Evolutionary conservation across 2,113 vertebrate species (phyloP).

Genomic region (Pheucticus melanocephalus): DNA sequence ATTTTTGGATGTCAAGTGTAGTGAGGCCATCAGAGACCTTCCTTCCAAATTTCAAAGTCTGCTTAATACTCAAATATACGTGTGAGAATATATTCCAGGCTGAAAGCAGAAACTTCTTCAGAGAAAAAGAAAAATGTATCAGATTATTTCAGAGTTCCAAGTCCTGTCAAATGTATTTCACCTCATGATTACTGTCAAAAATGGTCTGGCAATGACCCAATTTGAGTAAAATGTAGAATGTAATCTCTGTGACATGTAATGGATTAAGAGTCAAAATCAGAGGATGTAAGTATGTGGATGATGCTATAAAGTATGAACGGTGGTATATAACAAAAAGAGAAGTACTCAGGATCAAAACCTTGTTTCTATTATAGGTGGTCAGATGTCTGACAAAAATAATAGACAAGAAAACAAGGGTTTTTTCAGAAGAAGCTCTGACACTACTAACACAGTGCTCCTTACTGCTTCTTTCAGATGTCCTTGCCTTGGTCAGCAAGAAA

Average conservation of each 20-base stretch:
- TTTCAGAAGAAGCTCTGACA: background rate
- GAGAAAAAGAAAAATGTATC: background rate
- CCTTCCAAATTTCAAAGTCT: background rate
- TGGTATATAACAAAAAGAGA: background rate
- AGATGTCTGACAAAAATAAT: background rate
- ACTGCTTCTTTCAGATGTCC: background rate
- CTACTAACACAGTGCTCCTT: background rate
- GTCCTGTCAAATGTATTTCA: background rate
- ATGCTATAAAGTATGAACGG: background rate
- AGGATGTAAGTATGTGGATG: background rate
- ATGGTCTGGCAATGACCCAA: background rate
- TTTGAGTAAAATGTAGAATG: background rate
- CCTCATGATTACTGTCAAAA: background rate
- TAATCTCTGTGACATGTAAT: background rate
- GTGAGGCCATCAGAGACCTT: background rate
- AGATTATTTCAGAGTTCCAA: background rate
- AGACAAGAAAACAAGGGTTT: background rate
- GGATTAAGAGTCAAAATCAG: background rate
- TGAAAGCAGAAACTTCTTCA: background rate
- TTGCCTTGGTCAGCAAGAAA: background rate
- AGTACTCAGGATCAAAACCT: background rate
- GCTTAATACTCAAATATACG: background rate
- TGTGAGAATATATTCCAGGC: background rate
- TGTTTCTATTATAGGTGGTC: background rate
- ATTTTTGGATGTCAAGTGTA: background rate